Evolutionary conservation across 2,888 invertebrate species (phyloP).

Genomic region (Malacosoma neustria): DNA sequence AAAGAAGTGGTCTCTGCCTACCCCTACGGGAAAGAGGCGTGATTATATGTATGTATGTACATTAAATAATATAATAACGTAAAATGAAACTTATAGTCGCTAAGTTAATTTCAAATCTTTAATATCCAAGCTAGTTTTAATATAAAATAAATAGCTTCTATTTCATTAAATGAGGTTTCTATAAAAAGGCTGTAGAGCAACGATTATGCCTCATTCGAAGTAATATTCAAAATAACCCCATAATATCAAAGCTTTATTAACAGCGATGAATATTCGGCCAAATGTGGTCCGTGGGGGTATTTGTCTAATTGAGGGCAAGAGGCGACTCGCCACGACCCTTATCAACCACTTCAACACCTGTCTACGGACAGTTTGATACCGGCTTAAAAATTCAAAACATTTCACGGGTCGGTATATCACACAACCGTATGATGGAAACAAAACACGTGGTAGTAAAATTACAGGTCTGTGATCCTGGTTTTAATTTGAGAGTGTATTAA

Average conservation of each 20-base stretch:
- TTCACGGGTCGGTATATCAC: constrained; percentile 12
- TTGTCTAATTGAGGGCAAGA: constrained; percentile 30
- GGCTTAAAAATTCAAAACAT: constrained; percentile 39
- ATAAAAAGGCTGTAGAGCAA: no score
- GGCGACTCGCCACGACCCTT: constrained; percentile 32
- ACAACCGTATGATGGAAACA: constrained; percentile 5
- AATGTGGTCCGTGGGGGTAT: constrained; percentile 8
- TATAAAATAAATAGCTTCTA: no score
- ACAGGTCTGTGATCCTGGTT: no score
- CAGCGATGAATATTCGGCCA: constrained; percentile 1
- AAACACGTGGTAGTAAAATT: neutral
- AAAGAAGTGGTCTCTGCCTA: no score
- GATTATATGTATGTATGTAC: no score
- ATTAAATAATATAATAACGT: no score
- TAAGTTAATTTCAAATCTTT: no score
- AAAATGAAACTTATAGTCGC: no score
- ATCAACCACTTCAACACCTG: constrained; percentile 43
- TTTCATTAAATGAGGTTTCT: no score
- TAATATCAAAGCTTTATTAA: neutral
- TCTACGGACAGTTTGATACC: constrained; percentile 25
- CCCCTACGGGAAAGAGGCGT: no score
- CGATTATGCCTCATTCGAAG: neutral
- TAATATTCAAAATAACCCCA: neutral
- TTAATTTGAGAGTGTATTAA: no score
- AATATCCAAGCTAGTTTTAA: no score